These are phyloP conservation scores for Brachycybe producta DNA, from an alignment of 2,888 invertebrate genomes.

Conservation along the genomic window DNA sequence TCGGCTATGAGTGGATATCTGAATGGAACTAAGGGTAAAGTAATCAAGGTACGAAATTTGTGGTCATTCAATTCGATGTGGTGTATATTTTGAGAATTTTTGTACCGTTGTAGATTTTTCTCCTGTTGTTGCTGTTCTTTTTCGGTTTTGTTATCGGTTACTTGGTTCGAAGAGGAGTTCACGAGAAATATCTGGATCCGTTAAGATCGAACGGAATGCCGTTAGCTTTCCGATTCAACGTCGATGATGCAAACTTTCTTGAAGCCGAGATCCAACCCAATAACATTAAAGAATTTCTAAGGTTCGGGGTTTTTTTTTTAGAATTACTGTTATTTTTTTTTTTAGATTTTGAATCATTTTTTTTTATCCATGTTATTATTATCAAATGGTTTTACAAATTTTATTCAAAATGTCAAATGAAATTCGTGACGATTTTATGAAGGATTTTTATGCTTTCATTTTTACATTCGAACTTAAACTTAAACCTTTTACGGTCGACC, in stretches of 20 bases:
- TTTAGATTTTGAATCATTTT: too few relatives aligned
- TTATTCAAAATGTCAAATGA: too few relatives aligned
- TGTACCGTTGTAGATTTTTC: conserved; percentile 10
- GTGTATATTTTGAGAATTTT: not conserved
- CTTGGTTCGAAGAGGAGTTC: conserved; percentile 13
- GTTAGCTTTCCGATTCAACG: not conserved
- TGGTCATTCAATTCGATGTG: too few relatives aligned
- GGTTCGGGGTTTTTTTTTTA: not conserved
- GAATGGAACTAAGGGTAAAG: conserved; percentile 20
- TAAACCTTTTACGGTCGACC: too few relatives aligned
- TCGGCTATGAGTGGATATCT: conserved; percentile 14
- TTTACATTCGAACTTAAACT: not conserved
- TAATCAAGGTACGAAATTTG: conserved; percentile 20
- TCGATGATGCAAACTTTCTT: not conserved
- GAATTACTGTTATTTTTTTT: too few relatives aligned
- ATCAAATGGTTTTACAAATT: too few relatives aligned
- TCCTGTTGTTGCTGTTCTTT: conserved; percentile 14
- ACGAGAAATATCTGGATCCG: conserved; percentile 1
- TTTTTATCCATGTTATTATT: too few relatives aligned
- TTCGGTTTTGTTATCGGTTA: conserved; percentile 17
- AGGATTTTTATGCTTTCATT: not conserved
- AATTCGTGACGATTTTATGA: too few relatives aligned
- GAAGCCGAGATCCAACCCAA: conserved; percentile 7
- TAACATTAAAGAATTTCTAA: conserved; percentile 17
- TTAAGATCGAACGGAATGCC: not conserved